Evolutionary conservation across 2,113 vertebrate genomes (phyloP), one percentile per base, ranked within the genome.

Genomic region (Chlorodrepanis virens): DNA sequence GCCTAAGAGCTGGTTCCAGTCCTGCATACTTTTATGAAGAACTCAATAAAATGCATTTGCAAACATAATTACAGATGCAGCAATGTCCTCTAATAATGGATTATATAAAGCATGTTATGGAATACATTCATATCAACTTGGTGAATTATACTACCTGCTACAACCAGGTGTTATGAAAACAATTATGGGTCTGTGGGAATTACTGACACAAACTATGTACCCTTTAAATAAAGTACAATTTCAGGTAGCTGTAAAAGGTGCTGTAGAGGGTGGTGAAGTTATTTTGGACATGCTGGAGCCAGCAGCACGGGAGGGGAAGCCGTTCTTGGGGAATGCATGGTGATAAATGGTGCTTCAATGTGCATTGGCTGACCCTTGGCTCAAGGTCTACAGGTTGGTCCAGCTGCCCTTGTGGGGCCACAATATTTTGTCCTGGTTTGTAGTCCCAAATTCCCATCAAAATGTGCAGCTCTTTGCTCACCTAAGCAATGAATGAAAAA

Each of bases 1-100:
- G 49, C 49, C 39, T 53, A 28, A 60, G 45, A 92, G 83, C 31
- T 74, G 52, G 44, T 93, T 92, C 78, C 80, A 71, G 23, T 82
- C 50, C n/a, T 74, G 31, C 28, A 63, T 80, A 42, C 71, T 77
- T 96, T 95, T 94, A 89, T 79, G 57, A 84, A 90, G 91, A 96
- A 94, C 81, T 93, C 96, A 94, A 79, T 97, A 95, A 96, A 96
- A 94, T 93, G 78, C 74, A 96, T 97, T 96, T 97, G 84, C 93
- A 96, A 96, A 89, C 75, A 52, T 96, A 97, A 97, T 97, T 97
- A 97, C 61, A 97, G 94, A 94, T 97, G 86, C 90, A 93, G 78
- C 76, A 86, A 78, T 67, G 60, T 93, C 93, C 83, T 94, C 87
- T 97, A 97, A 96, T 97, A 96, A 95, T 94, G 85, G 92, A 95